These are phyloP conservation scores for Lumbricus terrestris DNA, from an alignment of 2,888 invertebrate species.

Conservation along the genomic window DNA sequence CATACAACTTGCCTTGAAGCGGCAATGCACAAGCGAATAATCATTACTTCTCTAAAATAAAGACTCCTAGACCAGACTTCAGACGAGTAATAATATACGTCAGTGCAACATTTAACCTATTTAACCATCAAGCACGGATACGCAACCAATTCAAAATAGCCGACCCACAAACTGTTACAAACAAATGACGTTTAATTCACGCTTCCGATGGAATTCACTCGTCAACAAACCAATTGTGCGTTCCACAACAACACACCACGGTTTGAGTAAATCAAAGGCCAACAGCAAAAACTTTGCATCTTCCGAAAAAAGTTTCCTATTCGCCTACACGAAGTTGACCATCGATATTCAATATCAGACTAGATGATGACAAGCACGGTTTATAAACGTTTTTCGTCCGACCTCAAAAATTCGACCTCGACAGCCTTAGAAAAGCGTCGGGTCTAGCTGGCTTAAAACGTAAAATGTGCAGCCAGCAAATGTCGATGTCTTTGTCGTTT, in stretches of 20 bases:
- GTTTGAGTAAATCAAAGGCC: not conserved
- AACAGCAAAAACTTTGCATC: too few species aligned
- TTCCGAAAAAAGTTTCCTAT: too few species aligned
- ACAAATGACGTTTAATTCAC: not conserved
- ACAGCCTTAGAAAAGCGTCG: not conserved
- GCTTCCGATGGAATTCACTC: not conserved
- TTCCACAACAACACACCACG: not conserved
- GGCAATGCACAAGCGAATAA: not conserved
- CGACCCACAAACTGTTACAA: not conserved
- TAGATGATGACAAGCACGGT: not conserved
- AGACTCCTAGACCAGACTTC: slow-evolving; percentile 3
- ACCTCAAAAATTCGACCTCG: not conserved
- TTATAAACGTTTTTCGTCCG: not conserved
- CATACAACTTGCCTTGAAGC: slow-evolving; percentile 3
- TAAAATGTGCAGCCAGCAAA: not conserved
- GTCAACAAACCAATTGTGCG: not conserved
- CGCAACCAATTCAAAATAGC: not conserved
- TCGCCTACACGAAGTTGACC: too few species aligned
- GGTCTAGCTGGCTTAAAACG: not conserved
- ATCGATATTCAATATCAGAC: not conserved
- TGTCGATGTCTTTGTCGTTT: too few species aligned
- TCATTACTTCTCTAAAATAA: not conserved
- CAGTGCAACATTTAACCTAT: slow-evolving; percentile 3
- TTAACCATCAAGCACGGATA: not conserved
- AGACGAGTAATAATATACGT: not conserved